Conservation (phyloP, 2,888 invertebrate genomes). For the Onchidella celtica region DNA sequence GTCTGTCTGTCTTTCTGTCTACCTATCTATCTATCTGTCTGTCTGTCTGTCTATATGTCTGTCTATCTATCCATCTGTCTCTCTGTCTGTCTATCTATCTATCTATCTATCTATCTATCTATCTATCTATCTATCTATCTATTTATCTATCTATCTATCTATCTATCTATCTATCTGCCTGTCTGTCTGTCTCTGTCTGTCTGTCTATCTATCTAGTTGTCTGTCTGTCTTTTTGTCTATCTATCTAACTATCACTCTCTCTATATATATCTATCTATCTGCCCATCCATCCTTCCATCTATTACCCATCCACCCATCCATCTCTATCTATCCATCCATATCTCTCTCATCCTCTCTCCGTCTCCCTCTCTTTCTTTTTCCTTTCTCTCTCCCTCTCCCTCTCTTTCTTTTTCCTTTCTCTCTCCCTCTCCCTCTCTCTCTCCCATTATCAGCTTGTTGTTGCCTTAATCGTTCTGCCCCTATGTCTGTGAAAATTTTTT, state of each 20-base stretch:
- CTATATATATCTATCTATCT: background rate
- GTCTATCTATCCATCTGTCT: no score
- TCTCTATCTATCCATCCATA: background rate
- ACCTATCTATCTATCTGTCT: no score
- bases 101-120: no score
- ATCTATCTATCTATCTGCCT: no score
- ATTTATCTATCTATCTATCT: background rate
- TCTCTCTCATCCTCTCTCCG: background rate
- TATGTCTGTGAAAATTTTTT: background rate
- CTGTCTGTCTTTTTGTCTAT: background rate
- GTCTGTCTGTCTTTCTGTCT: no score
- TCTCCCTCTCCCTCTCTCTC: constrained; percentile 3
- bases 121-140: no score
- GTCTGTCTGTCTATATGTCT: no score
- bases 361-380: background rate
- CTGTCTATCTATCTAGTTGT: background rate
- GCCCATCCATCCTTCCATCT: background rate
- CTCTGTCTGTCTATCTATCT: no score
- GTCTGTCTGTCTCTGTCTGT: background rate
- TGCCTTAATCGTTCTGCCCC: background rate
- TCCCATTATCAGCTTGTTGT: background rate
- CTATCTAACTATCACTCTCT: background rate
- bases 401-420: background rate
- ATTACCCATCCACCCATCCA: background rate
- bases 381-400: background rate